Percentiles rank a stretch among this genome's conserved stretches.
Evolutionary conservation across 2,113 vertebrate species (phyloP).

Genomic region (Atherinomorus stipes): DNA sequence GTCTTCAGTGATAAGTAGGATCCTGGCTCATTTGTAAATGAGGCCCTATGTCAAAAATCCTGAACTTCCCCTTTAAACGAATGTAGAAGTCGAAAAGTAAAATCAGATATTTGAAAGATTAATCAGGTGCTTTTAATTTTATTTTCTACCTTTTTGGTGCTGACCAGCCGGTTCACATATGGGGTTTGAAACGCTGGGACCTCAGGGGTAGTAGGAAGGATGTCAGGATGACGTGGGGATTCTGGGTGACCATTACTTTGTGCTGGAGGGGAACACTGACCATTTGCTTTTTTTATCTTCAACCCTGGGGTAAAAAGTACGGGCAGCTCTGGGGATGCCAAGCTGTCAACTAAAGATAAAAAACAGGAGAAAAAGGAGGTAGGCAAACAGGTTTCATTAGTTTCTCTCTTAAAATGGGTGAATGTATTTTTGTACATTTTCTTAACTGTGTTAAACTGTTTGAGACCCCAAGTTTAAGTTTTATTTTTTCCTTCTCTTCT

Average conservation of each 20-base stretch:
- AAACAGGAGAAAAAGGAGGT: background rate
- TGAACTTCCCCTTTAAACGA: too few relatives aligned
- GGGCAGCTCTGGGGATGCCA: slow-evolving; percentile 84
- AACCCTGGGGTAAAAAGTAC: slow-evolving; percentile 86
- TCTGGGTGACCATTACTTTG: slow-evolving; percentile 29
- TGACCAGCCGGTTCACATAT: slow-evolving; percentile 78
- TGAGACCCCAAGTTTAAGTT: too few relatives aligned
- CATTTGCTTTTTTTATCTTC: slow-evolving; percentile 74
- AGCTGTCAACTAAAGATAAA: slow-evolving; percentile 62
- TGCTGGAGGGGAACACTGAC: slow-evolving; percentile 28
- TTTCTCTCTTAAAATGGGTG: too few relatives aligned
- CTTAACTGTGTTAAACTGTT: too few relatives aligned
- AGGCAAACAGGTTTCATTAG: background rate
- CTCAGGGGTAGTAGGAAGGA: slow-evolving; percentile 64
- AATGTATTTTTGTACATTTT: too few relatives aligned
- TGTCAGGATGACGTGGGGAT: slow-evolving; percentile 13
- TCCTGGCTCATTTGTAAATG: too few relatives aligned
- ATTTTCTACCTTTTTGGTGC: slow-evolving; percentile 73
- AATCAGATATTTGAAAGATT: too few relatives aligned
- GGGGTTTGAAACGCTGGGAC: slow-evolving; percentile 80
- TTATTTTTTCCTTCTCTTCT: background rate
- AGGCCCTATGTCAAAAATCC: too few relatives aligned
- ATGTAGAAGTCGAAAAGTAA: background rate
- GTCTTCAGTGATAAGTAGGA: too few relatives aligned
- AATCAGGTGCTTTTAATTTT: too few relatives aligned